A percentile compares a stretch with the other conserved stretches of the same genome.
Conservation (phyloP, 2,113 vertebrate genomes). For the Rhynchomys soricoides region DNA sequence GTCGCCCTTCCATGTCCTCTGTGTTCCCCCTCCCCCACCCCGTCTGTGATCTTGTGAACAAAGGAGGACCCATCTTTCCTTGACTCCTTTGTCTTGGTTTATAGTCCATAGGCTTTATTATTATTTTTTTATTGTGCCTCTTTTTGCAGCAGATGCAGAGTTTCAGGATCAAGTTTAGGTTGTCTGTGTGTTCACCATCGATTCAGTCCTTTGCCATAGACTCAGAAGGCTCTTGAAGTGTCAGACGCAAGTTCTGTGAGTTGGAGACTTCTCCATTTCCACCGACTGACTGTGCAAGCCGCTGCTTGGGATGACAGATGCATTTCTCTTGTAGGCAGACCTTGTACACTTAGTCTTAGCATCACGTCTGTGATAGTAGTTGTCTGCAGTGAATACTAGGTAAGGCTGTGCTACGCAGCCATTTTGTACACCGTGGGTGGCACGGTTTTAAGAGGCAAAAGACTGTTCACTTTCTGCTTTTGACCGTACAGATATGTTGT, state of each 20-base stretch:
- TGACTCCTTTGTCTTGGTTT: background rate
- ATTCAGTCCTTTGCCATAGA: background rate
- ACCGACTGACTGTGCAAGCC: background rate
- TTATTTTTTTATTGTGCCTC: background rate
- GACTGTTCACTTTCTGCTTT: conserved; percentile 55
- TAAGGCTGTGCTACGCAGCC: conserved; percentile 11
- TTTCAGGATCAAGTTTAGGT: conserved; percentile 41
- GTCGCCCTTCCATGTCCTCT: background rate
- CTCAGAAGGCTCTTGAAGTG: background rate
- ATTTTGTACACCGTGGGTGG: conserved; percentile 50
- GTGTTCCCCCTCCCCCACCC: background rate
- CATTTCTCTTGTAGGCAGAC: background rate
- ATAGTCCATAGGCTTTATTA: background rate
- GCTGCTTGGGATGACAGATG: background rate
- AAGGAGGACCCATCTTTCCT: background rate
- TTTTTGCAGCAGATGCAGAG: background rate
- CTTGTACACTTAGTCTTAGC: background rate
- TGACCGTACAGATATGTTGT: conserved; percentile 47
- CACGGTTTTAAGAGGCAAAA: conserved; percentile 55
- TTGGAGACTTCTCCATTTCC: background rate
- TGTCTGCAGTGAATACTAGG: background rate
- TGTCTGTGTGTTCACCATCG: background rate
- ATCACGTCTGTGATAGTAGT: background rate
- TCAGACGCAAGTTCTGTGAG: background rate
- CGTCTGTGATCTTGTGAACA: background rate